Base-by-base conservation (phyloP, 2,113 vertebrate genomes). In the Ellobius talpinus region DNA sequence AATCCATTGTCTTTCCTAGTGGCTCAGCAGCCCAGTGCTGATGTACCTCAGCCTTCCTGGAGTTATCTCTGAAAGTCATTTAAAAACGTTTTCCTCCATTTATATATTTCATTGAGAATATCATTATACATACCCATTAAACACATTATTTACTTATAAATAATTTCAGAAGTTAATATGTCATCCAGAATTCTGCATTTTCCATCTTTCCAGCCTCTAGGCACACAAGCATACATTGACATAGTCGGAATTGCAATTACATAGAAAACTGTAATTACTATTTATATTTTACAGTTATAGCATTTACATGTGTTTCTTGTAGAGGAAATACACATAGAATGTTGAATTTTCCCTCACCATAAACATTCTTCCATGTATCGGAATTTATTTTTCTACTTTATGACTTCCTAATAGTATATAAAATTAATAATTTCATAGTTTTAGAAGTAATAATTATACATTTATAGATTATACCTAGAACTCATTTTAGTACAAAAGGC, bases 401-500 rank as follows among this genome's bases (percentile, higher is more conserved):
- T 95, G 61, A 36, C 13, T 94, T 17, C 39, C 70, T 79, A 89
- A 89, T 76, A 79, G 12, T 66, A 8, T 72, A 74, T 72, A 39
- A 87, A 77, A 66, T 77, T 55, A 94, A 84, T 52, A 90, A 77
- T 85, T 79, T 85, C 55, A 33, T 86, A 84, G 96, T 89, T 72
- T 13, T 52, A 65, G 76, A 61, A 70, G 21, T 26, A 65, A 58
- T n/a, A 66, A 33, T 68, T 77, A 29, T 82, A 90, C 33, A 84
- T 90, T 95, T 87, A 84, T 94, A 95, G 61, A 72, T 77, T 36
- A 52, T 90, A 42, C 23, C 87, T 97, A 63, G 76, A 88, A 94
- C 42, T 5, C 4, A 90, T 72, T 7, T 76, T 73, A 82, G 29
- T 79, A 21, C 5, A 92, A 74, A 45, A 61, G 77, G 19, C 4